Evolutionary conservation across 2,797 vertebrate species (phyloP).

Genomic region (Rachycentron canadum): DNA sequence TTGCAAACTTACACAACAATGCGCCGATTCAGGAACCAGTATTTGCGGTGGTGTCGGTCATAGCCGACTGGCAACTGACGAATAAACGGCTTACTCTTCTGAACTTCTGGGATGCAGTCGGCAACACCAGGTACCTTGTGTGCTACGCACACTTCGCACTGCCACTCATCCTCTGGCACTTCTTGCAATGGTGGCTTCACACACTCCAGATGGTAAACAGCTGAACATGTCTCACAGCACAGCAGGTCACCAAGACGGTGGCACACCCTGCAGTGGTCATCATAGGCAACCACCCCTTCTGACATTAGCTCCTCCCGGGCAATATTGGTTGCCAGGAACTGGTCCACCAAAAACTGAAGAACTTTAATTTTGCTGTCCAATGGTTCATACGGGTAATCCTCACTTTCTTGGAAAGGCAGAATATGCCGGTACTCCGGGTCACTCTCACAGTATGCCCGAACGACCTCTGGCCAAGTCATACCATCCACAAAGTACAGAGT

Average conservation of each 20-base stretch:
- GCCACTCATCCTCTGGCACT: conserved; percentile 99
- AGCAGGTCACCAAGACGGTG: conserved; percentile 97
- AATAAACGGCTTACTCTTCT: conserved; percentile 95
- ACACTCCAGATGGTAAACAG: conserved; percentile 97
- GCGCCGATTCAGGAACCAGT: conserved; percentile 96
- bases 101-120: conserved; percentile 94
- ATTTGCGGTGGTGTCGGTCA: conserved; percentile 93
- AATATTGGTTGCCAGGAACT: conserved; percentile 96
- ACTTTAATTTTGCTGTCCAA: conserved; percentile 96
- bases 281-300: conserved; percentile 96
- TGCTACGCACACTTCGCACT: conserved; percentile 96
- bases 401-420: conserved; percentile 91
- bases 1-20: conserved; percentile 92
- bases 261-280: conserved; percentile 97
- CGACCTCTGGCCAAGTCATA: conserved; percentile 98
- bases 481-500: conserved; percentile 97
- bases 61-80: conserved; percentile 94
- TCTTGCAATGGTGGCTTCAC: conserved; percentile 95
- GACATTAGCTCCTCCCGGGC: conserved; percentile 97
- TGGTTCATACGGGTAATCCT: conserved; percentile 96
- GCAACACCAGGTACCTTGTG: conserved; percentile 95
- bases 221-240: conserved; percentile 97
- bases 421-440: conserved; percentile 94
- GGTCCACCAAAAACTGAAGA: conserved; percentile 97
- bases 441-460: conserved; percentile 97